A percentile compares a stretch with the other conserved stretches of the same genome.
Conservation (phyloP, 2,113 vertebrate species). For the Desmodus rotundus region DNA sequence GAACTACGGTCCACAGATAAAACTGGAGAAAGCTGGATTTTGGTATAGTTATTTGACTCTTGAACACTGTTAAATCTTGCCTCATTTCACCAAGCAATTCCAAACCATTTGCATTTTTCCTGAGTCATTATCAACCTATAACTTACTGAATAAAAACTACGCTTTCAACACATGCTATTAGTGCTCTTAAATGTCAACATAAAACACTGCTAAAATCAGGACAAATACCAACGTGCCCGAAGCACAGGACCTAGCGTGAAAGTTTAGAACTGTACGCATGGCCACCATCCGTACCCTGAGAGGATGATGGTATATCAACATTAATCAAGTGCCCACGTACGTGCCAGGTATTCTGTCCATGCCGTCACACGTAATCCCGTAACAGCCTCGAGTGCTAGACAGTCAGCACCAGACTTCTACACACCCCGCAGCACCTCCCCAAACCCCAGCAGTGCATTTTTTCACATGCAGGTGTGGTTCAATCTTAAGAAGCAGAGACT, state of each 20-base stretch:
- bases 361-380: not conserved
- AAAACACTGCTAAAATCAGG: slow-evolving; percentile 10
- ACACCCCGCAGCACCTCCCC: not conserved
- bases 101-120: not conserved
- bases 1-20: not conserved
- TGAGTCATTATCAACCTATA: not conserved
- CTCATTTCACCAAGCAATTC: not conserved
- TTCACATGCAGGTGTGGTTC: not conserved
- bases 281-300: not conserved
- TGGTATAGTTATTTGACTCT: not conserved
- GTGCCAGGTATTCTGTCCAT: not conserved
- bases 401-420: not conserved
- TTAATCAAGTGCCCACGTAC: not conserved
- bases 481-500: not conserved
- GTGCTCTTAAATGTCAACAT: not conserved
- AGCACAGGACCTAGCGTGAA: not conserved
- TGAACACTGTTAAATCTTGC: not conserved
- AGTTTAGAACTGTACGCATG: not conserved
- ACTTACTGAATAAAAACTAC: not conserved
- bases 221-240: not conserved
- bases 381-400: not conserved
- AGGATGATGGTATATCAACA: not conserved
- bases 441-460: not conserved
- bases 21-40: not conserved
- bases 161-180: not conserved